Evolutionary conservation across 1,140 invertebrate genomes (phyloP).

Genomic region (Venturia canescens): DNA sequence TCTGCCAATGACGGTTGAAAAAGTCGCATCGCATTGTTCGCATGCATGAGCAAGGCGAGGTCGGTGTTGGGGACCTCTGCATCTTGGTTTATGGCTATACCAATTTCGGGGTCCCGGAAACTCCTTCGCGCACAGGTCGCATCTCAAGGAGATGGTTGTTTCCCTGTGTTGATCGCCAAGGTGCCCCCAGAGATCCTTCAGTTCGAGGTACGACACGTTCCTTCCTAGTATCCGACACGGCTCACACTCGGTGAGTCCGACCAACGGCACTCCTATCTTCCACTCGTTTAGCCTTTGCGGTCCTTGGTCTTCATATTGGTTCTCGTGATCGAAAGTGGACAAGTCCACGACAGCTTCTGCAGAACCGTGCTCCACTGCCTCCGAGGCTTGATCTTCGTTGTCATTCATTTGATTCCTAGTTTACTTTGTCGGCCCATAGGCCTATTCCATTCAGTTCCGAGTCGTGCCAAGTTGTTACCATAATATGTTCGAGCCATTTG

Average conservation of each 20-base stretch:
- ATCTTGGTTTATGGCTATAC: not conserved
- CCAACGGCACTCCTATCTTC: not conserved
- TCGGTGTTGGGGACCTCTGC: not conserved
- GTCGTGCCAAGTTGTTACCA: no score
- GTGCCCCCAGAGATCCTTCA: not conserved
- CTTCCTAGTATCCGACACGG: not conserved
- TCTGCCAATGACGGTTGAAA: not conserved
- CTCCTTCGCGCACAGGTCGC: not conserved
- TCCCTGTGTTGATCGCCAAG: not conserved
- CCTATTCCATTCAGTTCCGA: not conserved
- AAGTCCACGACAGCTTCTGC: not conserved
- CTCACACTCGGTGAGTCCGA: not conserved
- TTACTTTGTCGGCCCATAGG: not conserved
- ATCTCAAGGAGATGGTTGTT: not conserved
- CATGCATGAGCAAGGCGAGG: no score
- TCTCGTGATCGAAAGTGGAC: not conserved
- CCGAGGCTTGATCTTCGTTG: not conserved
- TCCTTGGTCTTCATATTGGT: not conserved
- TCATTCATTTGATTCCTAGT: not conserved
- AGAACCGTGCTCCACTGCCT: not conserved
- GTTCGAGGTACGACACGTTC: not conserved
- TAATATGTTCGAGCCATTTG: no score
- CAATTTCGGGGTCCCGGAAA: not conserved
- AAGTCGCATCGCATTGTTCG: not conserved
- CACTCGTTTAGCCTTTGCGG: no score